phyloP scores from a whole-genome alignment of 2,113 vertebrate species.

The Hippocampus zosterae region DNA sequence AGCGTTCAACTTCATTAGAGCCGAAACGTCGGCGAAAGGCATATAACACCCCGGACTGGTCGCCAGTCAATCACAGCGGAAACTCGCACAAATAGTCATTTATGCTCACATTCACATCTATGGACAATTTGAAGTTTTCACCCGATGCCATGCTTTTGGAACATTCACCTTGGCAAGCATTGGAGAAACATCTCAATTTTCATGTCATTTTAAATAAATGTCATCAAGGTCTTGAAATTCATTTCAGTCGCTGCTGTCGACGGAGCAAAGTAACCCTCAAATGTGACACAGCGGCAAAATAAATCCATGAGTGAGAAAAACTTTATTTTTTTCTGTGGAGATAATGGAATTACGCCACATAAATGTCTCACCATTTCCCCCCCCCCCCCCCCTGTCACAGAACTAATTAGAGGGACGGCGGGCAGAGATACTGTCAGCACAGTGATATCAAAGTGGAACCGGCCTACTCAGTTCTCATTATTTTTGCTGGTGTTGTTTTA shows the following conservation, averaged over 20 bases:
- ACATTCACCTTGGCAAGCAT: neutral
- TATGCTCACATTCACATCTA: too few relatives aligned
- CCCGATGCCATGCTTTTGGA: too few relatives aligned
- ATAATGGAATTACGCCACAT: conserved; percentile 59
- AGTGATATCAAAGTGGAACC: conserved; percentile 57
- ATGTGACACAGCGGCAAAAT: conserved; percentile 22
- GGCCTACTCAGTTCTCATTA: conserved; percentile 37
- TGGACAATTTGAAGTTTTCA: too few relatives aligned
- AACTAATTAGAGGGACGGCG: conserved; percentile 58
- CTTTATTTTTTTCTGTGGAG: conserved; percentile 26
- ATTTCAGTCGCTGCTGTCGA: neutral
- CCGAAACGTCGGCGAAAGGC: neutral
- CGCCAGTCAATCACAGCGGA: too few relatives aligned
- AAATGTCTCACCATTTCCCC: conserved; percentile 46
- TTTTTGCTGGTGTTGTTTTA: conserved; percentile 52
- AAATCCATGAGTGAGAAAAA: conserved; percentile 37
- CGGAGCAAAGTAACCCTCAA: conserved; percentile 14
- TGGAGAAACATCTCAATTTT: neutral
- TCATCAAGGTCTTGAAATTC: neutral
- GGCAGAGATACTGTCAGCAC: conserved; percentile 53
- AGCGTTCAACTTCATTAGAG: neutral
- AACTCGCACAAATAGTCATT: too few relatives aligned
- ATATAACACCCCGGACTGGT: neutral
- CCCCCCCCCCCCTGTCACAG: conserved; percentile 43
- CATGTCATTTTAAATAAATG: neutral